Evolutionary conservation across 2,113 vertebrate genomes (phyloP).

Genomic region (Aplodontia rufa): DNA sequence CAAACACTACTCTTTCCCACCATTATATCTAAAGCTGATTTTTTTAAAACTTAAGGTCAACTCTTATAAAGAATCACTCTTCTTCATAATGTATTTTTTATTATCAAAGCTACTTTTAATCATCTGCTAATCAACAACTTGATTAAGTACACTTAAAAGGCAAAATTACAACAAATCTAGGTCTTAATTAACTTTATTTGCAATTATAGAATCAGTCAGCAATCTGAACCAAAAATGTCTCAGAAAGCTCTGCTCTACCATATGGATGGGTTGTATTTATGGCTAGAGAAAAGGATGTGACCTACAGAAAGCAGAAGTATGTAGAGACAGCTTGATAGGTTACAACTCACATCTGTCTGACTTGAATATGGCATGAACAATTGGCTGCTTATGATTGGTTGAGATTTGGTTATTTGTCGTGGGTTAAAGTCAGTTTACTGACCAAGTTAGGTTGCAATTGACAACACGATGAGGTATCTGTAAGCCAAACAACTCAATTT

Average conservation of each 20-base stretch:
- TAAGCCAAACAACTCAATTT: not conserved
- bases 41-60: not conserved
- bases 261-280: not conserved
- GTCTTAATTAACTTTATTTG: not conserved
- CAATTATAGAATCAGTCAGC: not conserved
- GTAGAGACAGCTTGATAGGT: not conserved
- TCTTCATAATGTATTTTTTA: not conserved
- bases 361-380: not conserved
- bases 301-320: not conserved
- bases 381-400: not conserved
- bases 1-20: not conserved
- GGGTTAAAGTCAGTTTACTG: not conserved
- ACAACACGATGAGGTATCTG: not conserved
- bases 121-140: conserved; percentile 19
- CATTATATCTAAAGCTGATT: not conserved
- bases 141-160: not conserved
- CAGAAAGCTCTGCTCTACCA: not conserved
- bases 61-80: not conserved
- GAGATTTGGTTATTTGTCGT: not conserved
- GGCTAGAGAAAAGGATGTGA: not conserved
- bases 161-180: not conserved
- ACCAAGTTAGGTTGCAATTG: not conserved
- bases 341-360: not conserved
- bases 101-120: conserved; percentile 43
- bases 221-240: not conserved